Conservation (phyloP, 1,140 invertebrate genomes). For the Venturia canescens region DNA sequence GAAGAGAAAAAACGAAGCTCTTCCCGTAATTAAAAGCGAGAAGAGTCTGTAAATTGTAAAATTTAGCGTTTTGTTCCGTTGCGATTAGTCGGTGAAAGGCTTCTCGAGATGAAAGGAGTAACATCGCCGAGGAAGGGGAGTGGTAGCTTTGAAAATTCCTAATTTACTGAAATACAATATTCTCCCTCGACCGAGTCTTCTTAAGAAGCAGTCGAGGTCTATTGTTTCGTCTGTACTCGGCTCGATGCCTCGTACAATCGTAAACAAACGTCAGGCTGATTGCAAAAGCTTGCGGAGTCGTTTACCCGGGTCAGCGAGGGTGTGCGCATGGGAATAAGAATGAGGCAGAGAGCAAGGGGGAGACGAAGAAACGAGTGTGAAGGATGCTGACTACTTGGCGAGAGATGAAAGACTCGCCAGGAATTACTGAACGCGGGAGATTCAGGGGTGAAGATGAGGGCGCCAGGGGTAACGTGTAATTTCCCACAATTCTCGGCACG, state of each 20-base stretch:
- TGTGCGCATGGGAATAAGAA: background rate
- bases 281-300: background rate
- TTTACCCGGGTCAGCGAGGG: slow-evolving; percentile 16
- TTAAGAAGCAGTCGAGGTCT: background rate
- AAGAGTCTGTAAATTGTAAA: too few relatives aligned
- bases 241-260: background rate
- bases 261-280: slow-evolving; percentile 8
- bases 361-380: background rate
- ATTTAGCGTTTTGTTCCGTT: too few relatives aligned
- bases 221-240: background rate
- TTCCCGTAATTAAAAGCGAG: too few relatives aligned
- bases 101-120: too few relatives aligned
- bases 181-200: background rate
- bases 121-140: too few relatives aligned
- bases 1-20: too few relatives aligned
- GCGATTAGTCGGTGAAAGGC: too few relatives aligned
- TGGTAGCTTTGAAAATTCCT: background rate
- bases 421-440: background rate
- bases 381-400: background rate
- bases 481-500: slow-evolving; percentile 59
- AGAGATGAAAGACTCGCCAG: background rate
- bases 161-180: background rate
- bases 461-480: slow-evolving; percentile 53
- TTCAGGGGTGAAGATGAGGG: slow-evolving; percentile 11
- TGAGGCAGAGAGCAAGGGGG: background rate